These are phyloP conservation scores for Exephanes ischioxanthus DNA, from an alignment of 2,888 invertebrate species.

Conservation along the genomic window DNA sequence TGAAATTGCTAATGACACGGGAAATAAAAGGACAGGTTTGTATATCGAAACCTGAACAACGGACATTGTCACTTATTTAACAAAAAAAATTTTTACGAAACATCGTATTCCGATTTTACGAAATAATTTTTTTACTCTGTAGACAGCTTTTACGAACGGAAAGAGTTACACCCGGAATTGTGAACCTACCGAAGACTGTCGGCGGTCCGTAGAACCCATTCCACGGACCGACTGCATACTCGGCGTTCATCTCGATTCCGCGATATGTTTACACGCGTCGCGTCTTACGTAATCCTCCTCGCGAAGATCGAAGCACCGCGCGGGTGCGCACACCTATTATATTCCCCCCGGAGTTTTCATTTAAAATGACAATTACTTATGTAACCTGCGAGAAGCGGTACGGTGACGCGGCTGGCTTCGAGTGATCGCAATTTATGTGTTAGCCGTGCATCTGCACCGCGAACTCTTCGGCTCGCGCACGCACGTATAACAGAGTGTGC, in stretches of 20 bases:
- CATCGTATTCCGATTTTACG: no score
- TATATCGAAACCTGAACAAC: no score
- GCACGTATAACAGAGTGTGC: background rate
- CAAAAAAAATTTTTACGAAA: no score
- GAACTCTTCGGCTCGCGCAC: conserved; percentile 42
- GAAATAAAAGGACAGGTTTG: no score
- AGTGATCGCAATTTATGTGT: conserved; percentile 57
- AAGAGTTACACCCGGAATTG: background rate
- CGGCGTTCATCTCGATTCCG: conserved; percentile 50
- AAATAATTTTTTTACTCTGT: no score
- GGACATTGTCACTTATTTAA: no score
- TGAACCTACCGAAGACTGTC: background rate
- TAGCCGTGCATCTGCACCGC: conserved; percentile 53
- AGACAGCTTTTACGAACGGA: background rate
- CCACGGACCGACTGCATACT: background rate
- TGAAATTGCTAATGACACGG: no score
- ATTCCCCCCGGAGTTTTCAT: conserved; percentile 70
- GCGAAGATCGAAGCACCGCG: conserved; percentile 18
- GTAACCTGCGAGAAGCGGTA: conserved; percentile 73
- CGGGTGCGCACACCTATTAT: conserved; percentile 66
- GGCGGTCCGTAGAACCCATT: background rate
- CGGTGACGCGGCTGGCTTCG: conserved; percentile 38
- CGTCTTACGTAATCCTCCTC: conserved; percentile 65
- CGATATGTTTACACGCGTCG: conserved; percentile 57
- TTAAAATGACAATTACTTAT: conserved; percentile 82